Base-by-base conservation (phyloP, 92 coral and sea anemone species). In the Metridium senile region DNA sequence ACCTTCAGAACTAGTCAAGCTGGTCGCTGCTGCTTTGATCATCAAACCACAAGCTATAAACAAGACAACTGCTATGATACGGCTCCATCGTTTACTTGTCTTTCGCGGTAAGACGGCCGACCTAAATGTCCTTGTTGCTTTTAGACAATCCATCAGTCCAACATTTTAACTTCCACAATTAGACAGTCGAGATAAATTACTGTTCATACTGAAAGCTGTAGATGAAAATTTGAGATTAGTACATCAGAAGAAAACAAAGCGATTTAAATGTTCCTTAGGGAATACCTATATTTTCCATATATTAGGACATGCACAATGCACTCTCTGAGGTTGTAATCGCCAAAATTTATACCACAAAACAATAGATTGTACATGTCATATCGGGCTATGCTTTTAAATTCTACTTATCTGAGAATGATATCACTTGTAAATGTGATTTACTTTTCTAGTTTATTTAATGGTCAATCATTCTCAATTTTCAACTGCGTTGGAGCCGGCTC, bases 41-140 rank as follows among this genome's bases (percentile, higher is more conserved):
- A 89, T 63, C 56, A 89, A 91, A 91, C 93, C 93, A 72, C 97
- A 91, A 76, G 87, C 78, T 67, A 89, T 83, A 84, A 88, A 91
- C 85, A 91, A 43, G 67, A 84, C 54, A 58, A 91, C 83, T 66
- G 88, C 89, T 81, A 86, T 68, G 49, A 89, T 65, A 54, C 88
- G 90, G 70, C 82, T 78, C 83, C 84, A 82, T 59, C 79, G 87
- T 76, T 75, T 62, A 68, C 85, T 77, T 79, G 78, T 82, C 66
- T 85, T 87, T 46, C 77, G 80, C 34, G 86, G 89, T 47, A 81
- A 70, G 32, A 77, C 84, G 57, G 91, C 57, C 80, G 76, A 72
- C 65, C 75, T 74, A 69, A 66, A 75, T 79, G 65, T 72, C 58
- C 66, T 84, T 79, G 85, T 57, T 85, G 85, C 61, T 85, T 82